Evolutionary conservation across 2,888 invertebrate genomes (phyloP).

Genomic region (Idaea dimidiata): DNA sequence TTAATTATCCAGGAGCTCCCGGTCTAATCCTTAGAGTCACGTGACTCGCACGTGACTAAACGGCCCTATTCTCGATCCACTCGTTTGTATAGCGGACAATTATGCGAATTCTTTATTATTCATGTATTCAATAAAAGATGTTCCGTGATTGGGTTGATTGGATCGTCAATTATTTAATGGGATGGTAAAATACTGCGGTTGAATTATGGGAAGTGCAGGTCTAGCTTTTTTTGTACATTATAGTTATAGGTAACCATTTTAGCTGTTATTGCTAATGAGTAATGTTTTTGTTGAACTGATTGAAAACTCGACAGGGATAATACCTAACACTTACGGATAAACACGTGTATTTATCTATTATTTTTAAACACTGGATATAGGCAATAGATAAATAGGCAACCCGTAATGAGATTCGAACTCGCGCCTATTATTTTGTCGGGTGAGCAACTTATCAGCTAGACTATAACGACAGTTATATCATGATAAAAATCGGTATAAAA

Average conservation of each 20-base stretch:
- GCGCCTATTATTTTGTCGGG: no score
- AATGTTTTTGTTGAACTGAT: no score
- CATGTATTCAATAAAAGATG: slow-evolving; percentile 5
- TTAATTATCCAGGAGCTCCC: slow-evolving; percentile 73
- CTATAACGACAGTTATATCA: no score
- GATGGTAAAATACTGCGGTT: background rate
- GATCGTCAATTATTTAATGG: background rate
- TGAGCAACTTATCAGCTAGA: no score
- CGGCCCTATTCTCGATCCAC: slow-evolving; percentile 50
- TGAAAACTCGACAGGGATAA: no score
- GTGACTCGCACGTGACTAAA: slow-evolving; percentile 72
- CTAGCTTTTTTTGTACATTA: background rate
- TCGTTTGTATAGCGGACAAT: slow-evolving; percentile 29
- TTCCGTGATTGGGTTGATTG: slow-evolving; percentile 1
- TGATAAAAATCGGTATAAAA: no score
- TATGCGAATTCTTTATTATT: slow-evolving; percentile 20
- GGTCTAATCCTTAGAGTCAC: slow-evolving; percentile 74
- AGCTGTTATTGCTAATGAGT: background rate
- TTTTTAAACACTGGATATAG: no score
- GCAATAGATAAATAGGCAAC: no score
- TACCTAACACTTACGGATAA: no score
- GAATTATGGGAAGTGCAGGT: background rate
- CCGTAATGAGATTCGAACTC: no score
- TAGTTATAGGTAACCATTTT: background rate
- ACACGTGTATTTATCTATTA: no score